phyloP scores from a whole-genome alignment of 2,113 vertebrate species.

The Myrmecobius fasciatus region DNA sequence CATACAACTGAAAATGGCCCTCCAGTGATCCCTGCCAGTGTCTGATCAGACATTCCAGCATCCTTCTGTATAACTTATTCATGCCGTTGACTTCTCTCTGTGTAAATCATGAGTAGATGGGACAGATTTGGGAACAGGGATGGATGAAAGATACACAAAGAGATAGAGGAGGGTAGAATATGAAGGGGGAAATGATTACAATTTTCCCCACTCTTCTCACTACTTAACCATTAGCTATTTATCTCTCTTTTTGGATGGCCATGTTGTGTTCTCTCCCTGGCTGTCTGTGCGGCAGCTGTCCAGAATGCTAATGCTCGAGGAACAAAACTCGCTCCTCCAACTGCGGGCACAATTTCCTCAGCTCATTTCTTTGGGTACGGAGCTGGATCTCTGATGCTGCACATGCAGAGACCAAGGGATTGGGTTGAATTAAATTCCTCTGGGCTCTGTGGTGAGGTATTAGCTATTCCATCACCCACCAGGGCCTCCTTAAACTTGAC shows the following conservation, averaged over 20 bases:
- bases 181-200: not conserved
- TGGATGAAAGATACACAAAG: not conserved
- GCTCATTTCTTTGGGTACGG: not conserved
- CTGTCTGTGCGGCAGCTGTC: not conserved
- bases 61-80: not conserved
- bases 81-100: not conserved
- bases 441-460: not conserved
- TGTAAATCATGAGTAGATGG: not conserved
- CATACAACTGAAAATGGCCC: not conserved
- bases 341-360: not conserved
- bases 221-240: not conserved
- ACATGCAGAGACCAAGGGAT: not conserved
- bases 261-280: not conserved
- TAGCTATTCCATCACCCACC: not conserved
- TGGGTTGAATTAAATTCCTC: not conserved
- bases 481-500: not conserved
- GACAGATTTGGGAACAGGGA: not conserved
- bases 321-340: constrained; percentile 39
- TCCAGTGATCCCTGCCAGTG: not conserved
- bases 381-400: not conserved
- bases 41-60: not conserved
- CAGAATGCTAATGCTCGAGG: not conserved
- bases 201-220: constrained; percentile 1
- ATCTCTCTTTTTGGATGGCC: not conserved
- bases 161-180: not conserved